Evolutionary conservation across 2,888 invertebrate species (phyloP).

Genomic region (Ectobius pallidus): DNA sequence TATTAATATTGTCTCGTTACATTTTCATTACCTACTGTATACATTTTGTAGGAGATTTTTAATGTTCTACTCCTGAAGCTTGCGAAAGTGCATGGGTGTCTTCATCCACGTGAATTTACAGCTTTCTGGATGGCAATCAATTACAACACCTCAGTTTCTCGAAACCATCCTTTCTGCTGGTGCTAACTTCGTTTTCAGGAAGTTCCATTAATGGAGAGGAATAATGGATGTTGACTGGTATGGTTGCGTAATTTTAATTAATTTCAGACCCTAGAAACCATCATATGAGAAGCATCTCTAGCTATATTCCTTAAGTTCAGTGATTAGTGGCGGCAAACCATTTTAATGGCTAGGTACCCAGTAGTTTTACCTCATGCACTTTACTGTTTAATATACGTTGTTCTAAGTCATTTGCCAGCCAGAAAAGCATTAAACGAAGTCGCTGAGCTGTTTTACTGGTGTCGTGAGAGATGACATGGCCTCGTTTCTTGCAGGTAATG

Average conservation of each 20-base stretch:
- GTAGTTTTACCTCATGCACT: not conserved
- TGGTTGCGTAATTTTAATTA: slow-evolving; percentile 17
- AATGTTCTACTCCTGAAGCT: no score
- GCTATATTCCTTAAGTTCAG: not conserved
- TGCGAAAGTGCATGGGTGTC: no score
- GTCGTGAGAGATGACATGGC: no score
- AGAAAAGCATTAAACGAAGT: no score
- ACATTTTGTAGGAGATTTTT: no score
- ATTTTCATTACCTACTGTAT: no score
- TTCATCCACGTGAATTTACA: not conserved
- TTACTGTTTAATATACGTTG: not conserved
- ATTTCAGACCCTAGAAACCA: not conserved
- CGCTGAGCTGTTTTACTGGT: no score
- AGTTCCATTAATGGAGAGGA: not conserved
- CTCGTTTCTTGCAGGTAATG: no score
- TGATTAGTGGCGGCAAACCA: slow-evolving; percentile 2
- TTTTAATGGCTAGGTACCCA: not conserved
- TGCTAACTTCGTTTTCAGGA: not conserved
- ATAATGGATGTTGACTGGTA: slow-evolving; percentile 1
- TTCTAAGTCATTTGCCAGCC: no score
- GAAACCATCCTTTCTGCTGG: not conserved
- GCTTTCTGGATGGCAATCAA: not conserved
- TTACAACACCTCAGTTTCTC: not conserved
- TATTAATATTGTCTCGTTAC: no score
- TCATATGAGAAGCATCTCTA: not conserved